Base-by-base conservation (phyloP, 2,113 vertebrate genomes). In the Morphnarchus princeps region DNA sequence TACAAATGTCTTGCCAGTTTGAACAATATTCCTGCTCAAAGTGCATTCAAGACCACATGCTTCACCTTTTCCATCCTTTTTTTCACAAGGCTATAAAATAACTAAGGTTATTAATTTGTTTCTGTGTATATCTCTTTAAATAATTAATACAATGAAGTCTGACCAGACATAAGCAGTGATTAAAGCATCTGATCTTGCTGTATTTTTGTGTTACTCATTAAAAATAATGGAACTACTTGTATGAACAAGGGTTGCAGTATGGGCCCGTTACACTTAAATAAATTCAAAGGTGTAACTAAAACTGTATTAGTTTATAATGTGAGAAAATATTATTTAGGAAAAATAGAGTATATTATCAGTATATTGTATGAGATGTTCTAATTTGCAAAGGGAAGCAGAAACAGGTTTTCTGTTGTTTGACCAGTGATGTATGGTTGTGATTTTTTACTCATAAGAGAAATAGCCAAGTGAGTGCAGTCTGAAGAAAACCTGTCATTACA, bases 131-230 rank as follows among this genome's bases (percentile, higher is more conserved):
- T 54, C 69, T 91, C 70, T 86, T 83, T 96, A 93, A 96, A 96
- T 97, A 96, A 96, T 96, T 96, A 97, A 94, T 95, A 87, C 66
- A 77, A 26, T 84, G 67, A 70, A 54, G 89, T 94, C 95, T 97
- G 89, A 87, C 84, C 28, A 72, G 62, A 42, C 42, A 59, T 78
- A 63, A 74, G 81, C 77, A 54, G 32, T 81, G 78, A 81, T 81
- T 95, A 92, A 96, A 86, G 80, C 36, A 29, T 82, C 77, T 88
- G 54, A 77, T 95, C 29, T 65, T 82, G 40, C 31, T 89, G 24
- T 26, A 50, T 87, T 89, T 93, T 87, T 74, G 52, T 82, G 57
- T 54, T 87, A 50, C 55, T 93, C 21, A 25, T 91, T 72, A 69
- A 54, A 95, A 89, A 57, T 45, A 92, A 18, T 58, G 26, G 22